A percentile compares a stretch with the other conserved stretches of the same genome.
phyloP scores from a whole-genome alignment of 2,797 vertebrate genomes.

The Odontamblyopus rebecca region DNA sequence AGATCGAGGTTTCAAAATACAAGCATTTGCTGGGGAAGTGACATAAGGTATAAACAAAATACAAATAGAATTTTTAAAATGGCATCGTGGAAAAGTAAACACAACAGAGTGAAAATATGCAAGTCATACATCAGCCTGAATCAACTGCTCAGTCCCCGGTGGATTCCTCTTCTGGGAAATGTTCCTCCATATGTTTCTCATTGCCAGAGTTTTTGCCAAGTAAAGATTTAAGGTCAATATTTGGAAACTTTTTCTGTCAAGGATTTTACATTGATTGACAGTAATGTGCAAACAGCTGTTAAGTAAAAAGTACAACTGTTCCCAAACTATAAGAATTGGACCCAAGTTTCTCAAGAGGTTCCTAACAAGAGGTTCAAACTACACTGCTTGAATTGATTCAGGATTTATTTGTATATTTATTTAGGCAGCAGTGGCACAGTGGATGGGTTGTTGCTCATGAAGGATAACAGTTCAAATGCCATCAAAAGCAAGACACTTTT shows the following conservation, averaged over 20 bases:
- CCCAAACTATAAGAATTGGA: too few species aligned
- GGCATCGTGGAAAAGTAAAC: conserved; percentile 21
- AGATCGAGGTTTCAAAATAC: background rate
- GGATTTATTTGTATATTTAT: background rate
- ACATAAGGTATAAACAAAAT: conserved; percentile 12
- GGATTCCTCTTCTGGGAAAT: conserved; percentile 25
- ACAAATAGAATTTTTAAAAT: conserved; percentile 9
- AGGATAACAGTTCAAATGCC: background rate
- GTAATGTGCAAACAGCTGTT: too few species aligned
- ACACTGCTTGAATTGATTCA: background rate
- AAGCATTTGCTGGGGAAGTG: conserved; percentile 7
- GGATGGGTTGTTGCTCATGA: background rate
- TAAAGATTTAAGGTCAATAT: conserved; percentile 6
- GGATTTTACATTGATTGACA: background rate
- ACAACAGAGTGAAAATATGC: conserved; percentile 19
- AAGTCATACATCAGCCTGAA: conserved; percentile 31
- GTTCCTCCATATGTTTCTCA: conserved; percentile 24
- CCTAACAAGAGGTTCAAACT: background rate
- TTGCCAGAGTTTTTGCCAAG: conserved; percentile 28
- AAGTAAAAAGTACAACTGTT: too few species aligned
- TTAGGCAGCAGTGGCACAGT: background rate
- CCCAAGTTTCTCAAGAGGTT: too few species aligned
- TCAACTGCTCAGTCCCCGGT: conserved; percentile 16
- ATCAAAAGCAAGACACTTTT: background rate
- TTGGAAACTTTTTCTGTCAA: conserved; percentile 1